Base-by-base conservation (phyloP, 2,888 invertebrate genomes). In the Petrophora chlorosata region DNA sequence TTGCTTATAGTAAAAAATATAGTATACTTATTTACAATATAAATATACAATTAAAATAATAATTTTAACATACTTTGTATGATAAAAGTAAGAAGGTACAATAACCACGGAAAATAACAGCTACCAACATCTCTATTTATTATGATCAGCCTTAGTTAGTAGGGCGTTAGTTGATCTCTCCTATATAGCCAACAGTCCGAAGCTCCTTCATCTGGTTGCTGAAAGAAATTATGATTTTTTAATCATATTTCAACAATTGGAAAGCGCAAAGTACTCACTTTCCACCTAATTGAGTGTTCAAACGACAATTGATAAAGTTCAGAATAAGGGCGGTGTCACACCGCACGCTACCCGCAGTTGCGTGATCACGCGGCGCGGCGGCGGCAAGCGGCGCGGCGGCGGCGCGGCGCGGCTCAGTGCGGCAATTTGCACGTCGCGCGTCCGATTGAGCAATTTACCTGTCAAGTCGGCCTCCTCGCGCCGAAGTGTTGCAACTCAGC, bases 391-490 rank as follows among this genome's bases (percentile, higher is more conserved):
- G 25, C 25, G 25, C 71, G 73, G 71, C 73, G 75, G 23, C 23
- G 23, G 56, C 53, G 62, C 59, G 60, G 60, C 51, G 64, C 69
- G 66, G 73, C 73, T 73, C 70, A 66, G 64, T 65, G 62, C 58
- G 63, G 65, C 79, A 85, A 87, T 87, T 87, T 87, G 72, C 85
- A 81, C 86, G 86, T 87, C 86, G 72, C 70, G 68, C 71, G 69
- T 68, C 73, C 70, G 69, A 70, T 67, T 70, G 74, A 71, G 69
- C 84, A 83, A 86, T 86, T 85, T 82, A 74, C 79, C 74, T 81
- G 88, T 88, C 88, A 87, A 71, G 67, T 67, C 67, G 57, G 62
- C 67, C 74, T 72, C 73, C 67, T 65, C 56, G 69, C 69, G 66
- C 70, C 64, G 65, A 25, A 25, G 25, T 25, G 56, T 51, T 53